Evolutionary conservation across 2,888 invertebrate genomes (phyloP).

Genomic region (Ganaspis brasiliensis): DNA sequence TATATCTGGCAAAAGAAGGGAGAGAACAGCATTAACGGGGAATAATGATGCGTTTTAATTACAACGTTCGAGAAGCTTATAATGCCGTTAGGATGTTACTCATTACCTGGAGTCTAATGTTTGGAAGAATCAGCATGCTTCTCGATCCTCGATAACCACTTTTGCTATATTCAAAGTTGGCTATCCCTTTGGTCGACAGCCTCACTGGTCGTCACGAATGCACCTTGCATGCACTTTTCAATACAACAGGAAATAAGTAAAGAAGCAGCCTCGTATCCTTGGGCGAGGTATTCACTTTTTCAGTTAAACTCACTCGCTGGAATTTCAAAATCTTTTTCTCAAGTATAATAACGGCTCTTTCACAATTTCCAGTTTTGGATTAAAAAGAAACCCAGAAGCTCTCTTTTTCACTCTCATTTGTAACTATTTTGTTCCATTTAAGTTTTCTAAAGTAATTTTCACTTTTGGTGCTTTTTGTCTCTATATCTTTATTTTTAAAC

Average conservation of each 20-base stretch:
- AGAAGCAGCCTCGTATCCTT: constrained; percentile 29
- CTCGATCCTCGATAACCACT: constrained; percentile 47
- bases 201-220: constrained; percentile 53
- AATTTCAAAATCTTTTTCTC: background rate
- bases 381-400: background rate
- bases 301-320: background rate
- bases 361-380: constrained; percentile 13
- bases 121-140: constrained; percentile 78
- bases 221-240: constrained; percentile 57
- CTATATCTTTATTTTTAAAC: constrained; percentile 2
- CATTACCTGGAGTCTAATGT: constrained; percentile 78
- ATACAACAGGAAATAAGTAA: constrained; percentile 53
- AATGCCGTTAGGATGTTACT: constrained; percentile 33
- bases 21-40: constrained; percentile 30
- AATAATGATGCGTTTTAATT: constrained; percentile 34
- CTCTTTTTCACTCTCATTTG: background rate
- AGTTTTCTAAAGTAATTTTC: background rate
- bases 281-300: constrained; percentile 24
- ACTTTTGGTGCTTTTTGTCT: background rate
- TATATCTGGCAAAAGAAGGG: background rate
- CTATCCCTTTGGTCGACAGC: constrained; percentile 55
- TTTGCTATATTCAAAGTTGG: constrained; percentile 51
- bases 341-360: constrained; percentile 4
- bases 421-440: constrained; percentile 12
- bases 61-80: constrained; percentile 12